Evolutionary conservation across 2,113 vertebrate genomes (phyloP), one percentile per base, ranked within the genome.

Genomic region (Chaetodon auriga): DNA sequence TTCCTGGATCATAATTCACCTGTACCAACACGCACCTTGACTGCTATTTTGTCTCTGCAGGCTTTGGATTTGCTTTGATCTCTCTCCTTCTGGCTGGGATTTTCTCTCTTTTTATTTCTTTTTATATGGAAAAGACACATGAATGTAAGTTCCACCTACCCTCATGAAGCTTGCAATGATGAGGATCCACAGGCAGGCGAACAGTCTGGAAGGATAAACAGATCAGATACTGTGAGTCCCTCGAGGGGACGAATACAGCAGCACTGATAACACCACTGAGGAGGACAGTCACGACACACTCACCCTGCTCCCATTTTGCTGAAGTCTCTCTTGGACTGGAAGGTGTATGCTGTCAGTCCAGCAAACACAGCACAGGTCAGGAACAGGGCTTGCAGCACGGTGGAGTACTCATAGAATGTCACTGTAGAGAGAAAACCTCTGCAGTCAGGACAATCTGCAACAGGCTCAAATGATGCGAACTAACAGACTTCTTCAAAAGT

Each of bases 251-350:
- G 14, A 25, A 54, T 19, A 36, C 13, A 35, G 23, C 43, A 53
- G 6, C 13, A 15, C 9, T 38, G 25, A 46, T 48, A 51, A 36
- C 48, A 43, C 12, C 51, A 69, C 30, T 23, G 6, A 19, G 30
- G 18, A 55, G 18, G 18, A 13, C 12, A 41, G 7, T 14, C 9
- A 46, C 41, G 41, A 30, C 16, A 25, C 16, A 85, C 95, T 87
- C 94, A 99, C 98, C 97, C 95, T 51, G 97, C 97, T 94, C 97
- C 98, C 86, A 96, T 90, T 92, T 95, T 97, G 95, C 96, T 98
- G 94, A 99, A 98, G 90, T 99, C 98, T 89, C 95, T 96, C 91
- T 97, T 99, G 60, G 97, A 98, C 87, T 99, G 98, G 76, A 97
- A 96, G 45, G 98, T 99, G 88, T 96, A 99, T 4, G 89, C 83